Conservation (phyloP, 1,140 invertebrate genomes). For the Bombus sibiricus region DNA sequence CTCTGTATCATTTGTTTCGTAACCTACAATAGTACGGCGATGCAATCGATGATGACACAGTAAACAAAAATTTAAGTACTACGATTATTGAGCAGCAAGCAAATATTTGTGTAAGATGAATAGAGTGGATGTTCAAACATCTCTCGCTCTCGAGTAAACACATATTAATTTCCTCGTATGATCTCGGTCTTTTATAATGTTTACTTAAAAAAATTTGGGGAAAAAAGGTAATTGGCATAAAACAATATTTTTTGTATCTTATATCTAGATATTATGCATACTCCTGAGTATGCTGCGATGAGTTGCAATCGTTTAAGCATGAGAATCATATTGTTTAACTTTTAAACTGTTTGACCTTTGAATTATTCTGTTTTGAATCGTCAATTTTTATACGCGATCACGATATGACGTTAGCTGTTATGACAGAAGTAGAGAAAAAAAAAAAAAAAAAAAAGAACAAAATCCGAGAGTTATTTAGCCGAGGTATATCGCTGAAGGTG, state of each 20-base stretch:
- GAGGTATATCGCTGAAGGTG: background rate
- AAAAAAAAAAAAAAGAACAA: background rate
- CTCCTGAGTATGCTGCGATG: too few species aligned
- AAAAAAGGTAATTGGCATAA: background rate
- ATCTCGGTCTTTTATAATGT: background rate
- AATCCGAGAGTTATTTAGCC: background rate
- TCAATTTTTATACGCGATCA: conserved; percentile 36
- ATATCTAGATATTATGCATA: too few species aligned
- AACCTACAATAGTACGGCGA: background rate
- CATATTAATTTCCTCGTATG: background rate
- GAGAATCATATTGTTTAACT: background rate
- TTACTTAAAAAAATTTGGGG: background rate
- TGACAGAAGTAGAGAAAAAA: background rate
- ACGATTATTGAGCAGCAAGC: background rate
- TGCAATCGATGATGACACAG: background rate
- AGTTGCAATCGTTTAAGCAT: background rate
- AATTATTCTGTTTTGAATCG: background rate
- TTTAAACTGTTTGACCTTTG: conserved; percentile 52
- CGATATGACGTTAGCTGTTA: conserved; percentile 18
- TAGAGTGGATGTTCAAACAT: background rate
- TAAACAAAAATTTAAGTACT: conserved; percentile 9
- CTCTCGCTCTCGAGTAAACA: background rate
- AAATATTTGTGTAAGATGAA: background rate
- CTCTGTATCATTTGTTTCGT: background rate
- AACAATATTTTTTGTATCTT: background rate